Evolutionary conservation across 2,888 invertebrate species (phyloP), one percentile per base, ranked within the genome.

Genomic region (Orthonevra nobilis): DNA sequence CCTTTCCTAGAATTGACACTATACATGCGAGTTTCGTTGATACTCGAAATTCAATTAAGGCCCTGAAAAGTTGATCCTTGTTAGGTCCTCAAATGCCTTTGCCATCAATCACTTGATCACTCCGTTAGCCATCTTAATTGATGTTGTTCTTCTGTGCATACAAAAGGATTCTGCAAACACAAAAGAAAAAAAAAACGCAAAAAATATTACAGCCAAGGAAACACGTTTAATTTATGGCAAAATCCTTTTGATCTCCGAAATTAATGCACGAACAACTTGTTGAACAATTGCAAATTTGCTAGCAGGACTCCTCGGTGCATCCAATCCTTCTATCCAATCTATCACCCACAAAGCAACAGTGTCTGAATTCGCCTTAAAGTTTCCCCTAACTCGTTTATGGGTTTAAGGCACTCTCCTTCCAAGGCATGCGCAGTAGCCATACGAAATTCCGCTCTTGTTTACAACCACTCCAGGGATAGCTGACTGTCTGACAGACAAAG

Each of bases 231-330:
- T 69, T 63, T 56, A 69, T 30, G 30, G 36, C 52, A 10, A 44
- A 70, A 58, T 63, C 44, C 75, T 56, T 70, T 77, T 72, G 72
- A 77, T 60, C 72, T 40, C 38, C n/a, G 20, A 64, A 73, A 73
- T 56, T 32, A 73, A 61, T 68, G 79, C 73, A 73, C 36, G 52
- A 79, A 36, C 79, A 73, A 79, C 79, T 79, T 79, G 79, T 79
- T 79, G 79, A 79, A 66, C 72, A 66, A 66, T 60, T 54, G 64
- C 58, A 54, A 60, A 64, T 46, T n/a, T 56, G 58, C 44, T 19
- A 50, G 32, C 38, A 60, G 26, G 5, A 23, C 23, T 74, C 44
- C 50, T 44, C 52, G 44, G n/a, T n/a, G n/a, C n/a, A n/a, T n/a
- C n/a, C n/a, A n/a, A n/a, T n/a, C n/a, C n/a, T n/a, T n/a, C n/a